Conservation (phyloP, 1,140 invertebrate species). For the Drosophila littoralis region DNA sequence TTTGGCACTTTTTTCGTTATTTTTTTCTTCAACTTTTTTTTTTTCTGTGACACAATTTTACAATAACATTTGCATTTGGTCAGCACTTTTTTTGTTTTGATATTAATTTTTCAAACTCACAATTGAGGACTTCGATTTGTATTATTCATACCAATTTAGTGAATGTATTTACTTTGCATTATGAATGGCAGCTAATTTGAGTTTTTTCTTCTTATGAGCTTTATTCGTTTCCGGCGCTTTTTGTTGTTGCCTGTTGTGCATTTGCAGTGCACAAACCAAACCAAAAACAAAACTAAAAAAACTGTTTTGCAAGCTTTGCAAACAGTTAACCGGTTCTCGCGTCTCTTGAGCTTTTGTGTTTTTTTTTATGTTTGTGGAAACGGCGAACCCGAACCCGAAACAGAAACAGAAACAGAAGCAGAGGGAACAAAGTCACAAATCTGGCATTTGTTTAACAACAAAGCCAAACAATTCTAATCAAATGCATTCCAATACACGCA, state of each 20-base stretch:
- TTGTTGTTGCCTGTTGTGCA: constrained; percentile 39
- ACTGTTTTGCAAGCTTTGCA: constrained; percentile 47
- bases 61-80: constrained; percentile 18
- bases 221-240: constrained; percentile 45
- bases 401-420: constrained; percentile 29
- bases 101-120: neutral
- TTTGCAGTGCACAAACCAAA: constrained; percentile 38
- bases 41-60: constrained; percentile 24
- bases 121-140: constrained; percentile 1
- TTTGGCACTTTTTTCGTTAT: neutral
- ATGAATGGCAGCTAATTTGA: constrained; percentile 46
- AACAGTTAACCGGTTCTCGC: constrained; percentile 52
- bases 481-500: constrained; percentile 53
- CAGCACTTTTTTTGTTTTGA: constrained; percentile 21
- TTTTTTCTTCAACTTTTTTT: neutral
- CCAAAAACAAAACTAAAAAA: constrained; percentile 36
- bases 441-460: constrained; percentile 59
- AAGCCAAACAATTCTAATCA: constrained; percentile 65
- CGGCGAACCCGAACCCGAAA: constrained; percentile 40
- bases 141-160: constrained; percentile 8
- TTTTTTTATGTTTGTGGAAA: constrained; percentile 37
- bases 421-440: constrained; percentile 32
- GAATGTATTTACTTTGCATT: constrained; percentile 25
- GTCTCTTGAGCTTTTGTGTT: constrained; percentile 30
- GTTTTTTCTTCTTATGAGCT: constrained; percentile 32